Percentiles rank a stretch among this genome's conserved stretches.
phyloP scores from a whole-genome alignment of 1,140 invertebrate species.

The Antheraea pernyi region DNA sequence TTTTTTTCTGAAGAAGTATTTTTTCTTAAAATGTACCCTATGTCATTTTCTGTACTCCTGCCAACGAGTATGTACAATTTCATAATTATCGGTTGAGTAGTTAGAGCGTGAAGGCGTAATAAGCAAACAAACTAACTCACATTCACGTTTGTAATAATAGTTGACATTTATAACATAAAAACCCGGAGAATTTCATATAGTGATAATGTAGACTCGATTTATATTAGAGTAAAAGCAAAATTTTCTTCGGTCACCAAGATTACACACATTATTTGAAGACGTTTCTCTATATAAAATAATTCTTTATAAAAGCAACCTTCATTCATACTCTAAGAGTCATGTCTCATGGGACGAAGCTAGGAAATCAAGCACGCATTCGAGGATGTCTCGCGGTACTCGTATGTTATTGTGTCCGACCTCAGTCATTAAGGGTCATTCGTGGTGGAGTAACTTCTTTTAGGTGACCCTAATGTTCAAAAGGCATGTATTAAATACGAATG shows the following conservation, averaged over 20 bases:
- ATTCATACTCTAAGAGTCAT: conserved; percentile 16
- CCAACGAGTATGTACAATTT: no score
- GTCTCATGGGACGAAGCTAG: conserved; percentile 37
- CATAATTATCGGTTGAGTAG: no score
- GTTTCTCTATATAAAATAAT: conserved; percentile 25
- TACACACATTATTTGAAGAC: background rate
- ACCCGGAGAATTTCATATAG: no score
- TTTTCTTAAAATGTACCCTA: no score
- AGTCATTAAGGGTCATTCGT: conserved; percentile 44
- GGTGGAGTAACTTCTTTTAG: conserved; percentile 31
- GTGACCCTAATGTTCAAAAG: background rate
- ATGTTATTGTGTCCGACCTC: conserved; percentile 42
- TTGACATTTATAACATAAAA: no score
- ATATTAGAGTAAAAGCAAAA: background rate
- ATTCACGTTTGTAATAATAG: no score
- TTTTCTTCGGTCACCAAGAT: background rate
- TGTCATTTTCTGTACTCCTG: no score
- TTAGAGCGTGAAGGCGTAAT: no score
- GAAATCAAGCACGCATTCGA: conserved; percentile 49
- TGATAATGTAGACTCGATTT: no score
- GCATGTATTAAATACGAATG: background rate
- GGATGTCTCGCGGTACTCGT: conserved; percentile 36
- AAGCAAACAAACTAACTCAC: no score
- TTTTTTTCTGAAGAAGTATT: no score
- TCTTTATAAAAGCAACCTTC: conserved; percentile 46